Percentiles rank a stretch among this genome's conserved stretches.
Evolutionary conservation across 2,888 invertebrate genomes (phyloP).

Genomic region (Conomelus anceps): DNA sequence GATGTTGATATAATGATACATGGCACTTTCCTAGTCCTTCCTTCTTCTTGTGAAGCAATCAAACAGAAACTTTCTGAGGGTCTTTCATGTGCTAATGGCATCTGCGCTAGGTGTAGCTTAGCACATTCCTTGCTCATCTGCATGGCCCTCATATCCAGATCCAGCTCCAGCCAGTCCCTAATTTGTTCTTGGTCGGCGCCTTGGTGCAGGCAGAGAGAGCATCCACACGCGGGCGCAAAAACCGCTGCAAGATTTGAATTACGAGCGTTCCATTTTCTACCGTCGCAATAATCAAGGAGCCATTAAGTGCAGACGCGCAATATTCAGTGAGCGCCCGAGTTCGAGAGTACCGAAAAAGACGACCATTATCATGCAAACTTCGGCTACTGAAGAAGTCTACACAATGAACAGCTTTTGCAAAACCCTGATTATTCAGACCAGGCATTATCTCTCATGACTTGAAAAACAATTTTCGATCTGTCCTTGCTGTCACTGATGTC

Average conservation of each 20-base stretch:
- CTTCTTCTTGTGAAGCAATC: neutral
- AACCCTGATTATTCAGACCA: neutral
- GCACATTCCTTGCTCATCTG: neutral
- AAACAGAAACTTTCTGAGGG: neutral
- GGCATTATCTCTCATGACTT: neutral
- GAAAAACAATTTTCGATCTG: neutral
- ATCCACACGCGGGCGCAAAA: too few relatives aligned
- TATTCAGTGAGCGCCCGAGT: neutral
- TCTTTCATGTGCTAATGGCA: neutral
- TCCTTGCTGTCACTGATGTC: neutral
- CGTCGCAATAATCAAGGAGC: neutral
- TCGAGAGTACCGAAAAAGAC: neutral
- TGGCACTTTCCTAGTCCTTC: neutral
- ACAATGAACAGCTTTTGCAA: neutral
- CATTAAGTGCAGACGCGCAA: neutral
- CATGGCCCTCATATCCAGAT: neutral
- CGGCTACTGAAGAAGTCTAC: neutral
- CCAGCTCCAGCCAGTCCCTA: neutral
- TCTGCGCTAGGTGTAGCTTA: neutral
- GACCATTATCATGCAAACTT: neutral
- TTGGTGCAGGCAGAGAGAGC: neutral
- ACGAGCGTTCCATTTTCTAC: neutral
- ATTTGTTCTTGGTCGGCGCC: neutral
- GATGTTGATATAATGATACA: too few relatives aligned
- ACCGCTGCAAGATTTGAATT: neutral